These are phyloP conservation scores for Percina caprodes DNA, from an alignment of 2,113 vertebrate genomes.

Conservation along the genomic window DNA sequence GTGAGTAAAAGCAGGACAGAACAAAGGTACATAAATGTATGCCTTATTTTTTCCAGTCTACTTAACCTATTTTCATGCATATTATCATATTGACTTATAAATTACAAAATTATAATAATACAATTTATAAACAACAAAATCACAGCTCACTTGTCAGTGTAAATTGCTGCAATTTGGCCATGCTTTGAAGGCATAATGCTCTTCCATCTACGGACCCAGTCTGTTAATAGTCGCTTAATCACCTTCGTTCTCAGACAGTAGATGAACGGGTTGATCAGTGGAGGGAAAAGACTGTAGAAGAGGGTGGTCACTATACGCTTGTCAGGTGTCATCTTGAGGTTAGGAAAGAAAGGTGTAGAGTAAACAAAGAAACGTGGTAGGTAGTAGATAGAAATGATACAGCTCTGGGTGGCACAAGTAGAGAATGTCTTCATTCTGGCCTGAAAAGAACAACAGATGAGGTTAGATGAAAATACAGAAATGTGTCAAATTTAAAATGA, in stretches of 20 bases:
- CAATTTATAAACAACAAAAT: neutral
- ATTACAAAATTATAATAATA: neutral
- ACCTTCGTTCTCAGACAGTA: constrained; percentile 67
- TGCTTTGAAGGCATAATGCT: neutral
- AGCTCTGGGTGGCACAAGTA: constrained; percentile 64
- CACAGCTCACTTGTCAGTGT: neutral
- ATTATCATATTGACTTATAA: neutral
- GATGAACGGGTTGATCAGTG: constrained; percentile 62
- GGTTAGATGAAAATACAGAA: no score
- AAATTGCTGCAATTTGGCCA: neutral
- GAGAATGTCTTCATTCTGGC: constrained; percentile 61
- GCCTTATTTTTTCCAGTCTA: neutral
- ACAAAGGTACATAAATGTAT: no score
- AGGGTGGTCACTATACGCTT: constrained; percentile 43
- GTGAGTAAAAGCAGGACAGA: neutral
- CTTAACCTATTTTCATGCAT: neutral
- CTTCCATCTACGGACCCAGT: constrained; percentile 17
- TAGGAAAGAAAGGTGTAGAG: constrained; percentile 19
- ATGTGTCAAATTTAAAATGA: no score
- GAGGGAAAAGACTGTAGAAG: constrained; percentile 69
- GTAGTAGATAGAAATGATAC: constrained; percentile 57
- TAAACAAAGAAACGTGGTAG: constrained; percentile 63
- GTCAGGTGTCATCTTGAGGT: constrained; percentile 33
- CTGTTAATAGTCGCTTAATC: constrained; percentile 47
- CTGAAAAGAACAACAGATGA: constrained; percentile 11